Evolutionary conservation across 2,113 vertebrate genomes (phyloP), one percentile per base, ranked within the genome.

Genomic region (Macquaria australasica): DNA sequence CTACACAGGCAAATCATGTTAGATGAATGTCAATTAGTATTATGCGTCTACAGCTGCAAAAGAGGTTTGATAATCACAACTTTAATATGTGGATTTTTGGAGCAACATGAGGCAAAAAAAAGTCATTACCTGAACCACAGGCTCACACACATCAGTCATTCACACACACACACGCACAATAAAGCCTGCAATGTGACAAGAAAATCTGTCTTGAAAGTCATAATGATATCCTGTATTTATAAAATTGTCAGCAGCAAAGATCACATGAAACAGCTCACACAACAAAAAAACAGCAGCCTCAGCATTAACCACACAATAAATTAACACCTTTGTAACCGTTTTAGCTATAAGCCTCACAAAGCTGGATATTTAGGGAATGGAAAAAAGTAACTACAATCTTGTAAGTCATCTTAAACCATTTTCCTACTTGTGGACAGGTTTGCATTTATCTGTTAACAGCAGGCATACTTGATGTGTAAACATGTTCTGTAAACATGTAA

Each of bases 121-220:
- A 71, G 4, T 71, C 48, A 80, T 90, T 85, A 74, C 41, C 62
- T 70, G n/a, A 83, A 81, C 67, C 34, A 1, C 85, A 83, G 76
- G 77, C 68, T 31, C 10, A 68, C n/a, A 74, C 62, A 59, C 12
- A 77, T 75, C 64, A 62, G 8, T 55, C 21, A 11, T 21, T 66
- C 34, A 56, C 64, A 67, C n/a, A 50, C 4, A 31, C 28, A 31
- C 28, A 31, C 28, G 2, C 28, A 31, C 28, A 31, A 31, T 45
- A 21, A 23, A 48, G 9, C 16, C 37, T 62, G 1, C 56, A 53
- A 73, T 73, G 53, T 71, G 58, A 5, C 55, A 79, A 62, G 20
- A 66, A 59, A 83, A 89, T 60, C 12, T 60, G 39, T 25, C 60
- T 77, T 25, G 0, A 66, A 77, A 75, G 31, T 16, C 48, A 55